Base-by-base conservation (phyloP, 2,113 vertebrate species). In the Syngnathoides biaculeatus region DNA sequence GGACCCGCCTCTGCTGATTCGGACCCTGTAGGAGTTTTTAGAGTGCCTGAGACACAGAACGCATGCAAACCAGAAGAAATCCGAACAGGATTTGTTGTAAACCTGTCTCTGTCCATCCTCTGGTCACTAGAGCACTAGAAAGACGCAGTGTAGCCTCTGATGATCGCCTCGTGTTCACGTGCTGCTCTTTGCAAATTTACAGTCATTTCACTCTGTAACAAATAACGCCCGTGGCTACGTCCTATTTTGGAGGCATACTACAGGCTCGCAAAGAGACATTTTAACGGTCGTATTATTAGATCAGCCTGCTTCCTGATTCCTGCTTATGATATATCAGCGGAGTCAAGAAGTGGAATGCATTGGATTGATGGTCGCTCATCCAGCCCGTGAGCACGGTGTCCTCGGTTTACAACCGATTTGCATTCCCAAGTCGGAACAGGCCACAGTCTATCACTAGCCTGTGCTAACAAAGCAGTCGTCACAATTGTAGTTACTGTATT, bases 11-110 rank as follows among this genome's bases (percentile, higher is more conserved):
- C 65, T 75, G 69, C 75, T 72, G 84, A 72, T 78, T 80, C 59
- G 86, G 85, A 86, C 85, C 77, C 35, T 27, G 64, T 30, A 76
- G 73, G 24, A 30, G 26, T 24, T 3, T 58, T 73, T 43, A n/a
- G 71, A 83, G 71, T n/a, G 52, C 71, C 82, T 76, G 75, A 45
- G 75, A 82, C 62, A 9, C 26, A 17, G 1, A 71, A 75, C 71
- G 79, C 73, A 64, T 24, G 43, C 67, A 80, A 61, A 61, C 69
- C 56, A 40, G 26, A 68, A 87, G 82, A 85, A 89, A 87, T 88
- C 78, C 68, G 66, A 71, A 83, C 84, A 84, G 82, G 8, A 87
- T 76, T 83, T 83, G 76, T 80, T 81, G 68, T 73, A 66, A 77
- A 73, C 50, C 50, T 64, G 81, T 72, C 81, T 80, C 30, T 19